These are phyloP conservation scores for Phaethon lepturus DNA, from an alignment of 2,113 vertebrate species.

Conservation along the genomic window DNA sequence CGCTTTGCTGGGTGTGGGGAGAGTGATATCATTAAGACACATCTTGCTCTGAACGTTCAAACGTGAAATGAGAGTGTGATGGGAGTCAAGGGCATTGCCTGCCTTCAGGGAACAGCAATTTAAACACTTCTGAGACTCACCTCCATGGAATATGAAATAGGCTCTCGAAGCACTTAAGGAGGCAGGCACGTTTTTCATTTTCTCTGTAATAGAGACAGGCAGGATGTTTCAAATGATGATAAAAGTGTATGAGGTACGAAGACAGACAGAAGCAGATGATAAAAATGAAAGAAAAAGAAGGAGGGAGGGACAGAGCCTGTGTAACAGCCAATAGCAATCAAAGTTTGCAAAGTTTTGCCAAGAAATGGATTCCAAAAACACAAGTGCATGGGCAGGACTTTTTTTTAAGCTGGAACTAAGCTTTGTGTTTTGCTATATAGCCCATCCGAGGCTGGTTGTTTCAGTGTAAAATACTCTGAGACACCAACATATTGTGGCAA, in stretches of 20 bases:
- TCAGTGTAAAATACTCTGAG: background rate
- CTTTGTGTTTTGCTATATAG: background rate
- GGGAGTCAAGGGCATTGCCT: background rate
- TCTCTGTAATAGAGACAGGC: background rate
- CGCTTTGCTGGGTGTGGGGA: background rate
- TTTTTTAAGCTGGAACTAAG: background rate
- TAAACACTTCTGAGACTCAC: background rate
- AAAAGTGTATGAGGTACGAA: background rate
- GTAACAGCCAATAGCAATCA: background rate
- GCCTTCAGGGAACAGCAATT: conserved; percentile 1
- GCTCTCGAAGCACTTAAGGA: conserved; percentile 1
- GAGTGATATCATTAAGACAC: background rate
- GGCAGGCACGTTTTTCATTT: conserved; percentile 31
- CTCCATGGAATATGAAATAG: background rate
- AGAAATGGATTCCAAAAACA: background rate
- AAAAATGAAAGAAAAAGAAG: conserved; percentile 18
- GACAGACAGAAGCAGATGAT: background rate
- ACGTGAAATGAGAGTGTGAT: background rate
- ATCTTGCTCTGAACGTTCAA: background rate
- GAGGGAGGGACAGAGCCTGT: background rate
- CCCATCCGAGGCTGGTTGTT: background rate
- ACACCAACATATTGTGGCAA: background rate
- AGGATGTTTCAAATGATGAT: background rate
- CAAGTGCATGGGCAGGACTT: background rate
- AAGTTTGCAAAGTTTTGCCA: background rate